Base-by-base conservation (phyloP, 2,113 vertebrate species). In the Ammodytes marinus region DNA sequence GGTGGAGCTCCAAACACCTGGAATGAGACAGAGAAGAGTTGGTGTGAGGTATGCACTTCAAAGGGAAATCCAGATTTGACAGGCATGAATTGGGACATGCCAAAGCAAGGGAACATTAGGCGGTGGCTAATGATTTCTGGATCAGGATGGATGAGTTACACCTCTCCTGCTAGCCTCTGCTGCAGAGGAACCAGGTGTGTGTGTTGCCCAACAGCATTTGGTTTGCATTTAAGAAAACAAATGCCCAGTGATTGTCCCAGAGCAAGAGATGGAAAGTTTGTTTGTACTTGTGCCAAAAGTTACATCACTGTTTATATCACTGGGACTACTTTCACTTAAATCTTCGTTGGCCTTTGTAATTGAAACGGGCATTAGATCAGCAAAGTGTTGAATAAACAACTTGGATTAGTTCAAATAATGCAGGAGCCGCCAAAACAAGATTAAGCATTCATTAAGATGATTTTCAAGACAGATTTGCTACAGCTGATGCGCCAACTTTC, bases 1-100 rank as follows among this genome's bases (percentile, higher is more conserved):
- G 97, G 93, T 99, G 97, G 87, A 99, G 94, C 90, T 99, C 98
- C 91, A 99, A 95, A 92, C 98, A 99, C 94, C 98, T 97, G 94
- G 82, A 89, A 79, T 77, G 89, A 90, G 68, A 89, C 35, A 65
- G 27, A 76, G 74, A 71, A 79, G 70, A 86, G 57, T 37, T 27
- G 67, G 35, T 61, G 55, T 81, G n/a, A 88, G 49, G 54, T 58
- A 83, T 47, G 12, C 57, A 88, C 86, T 91, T 94, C 91, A 94
- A 92, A 94, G 88, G 81, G 63, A 82, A 79, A 73, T 52, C 46
- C 61, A 59, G 79, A 87, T 86, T 86, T 87, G 88, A 93, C 76
- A 77, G 82, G 80, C 69, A 89, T 87, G 90, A 92, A 92, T 93
- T 92, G 86, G 87, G 84, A 86, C 86, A 68, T 76, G 80, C n/a